Conservation (phyloP, 2,113 vertebrate genomes). For the Apistogramma diplotaenia region DNA sequence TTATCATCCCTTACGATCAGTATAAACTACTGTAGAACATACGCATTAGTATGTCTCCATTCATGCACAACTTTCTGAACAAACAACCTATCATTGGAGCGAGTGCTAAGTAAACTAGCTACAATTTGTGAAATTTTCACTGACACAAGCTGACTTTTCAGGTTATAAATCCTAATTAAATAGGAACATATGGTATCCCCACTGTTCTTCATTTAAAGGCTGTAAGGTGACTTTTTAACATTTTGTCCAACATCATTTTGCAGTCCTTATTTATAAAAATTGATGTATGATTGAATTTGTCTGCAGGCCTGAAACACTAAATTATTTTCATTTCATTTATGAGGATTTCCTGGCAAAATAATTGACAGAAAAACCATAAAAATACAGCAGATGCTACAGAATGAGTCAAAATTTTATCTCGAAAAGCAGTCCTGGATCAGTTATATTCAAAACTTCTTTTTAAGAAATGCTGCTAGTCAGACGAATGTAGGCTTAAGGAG, state of each 20-base stretch:
- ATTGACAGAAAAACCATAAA: not conserved
- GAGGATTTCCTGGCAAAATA: not conserved
- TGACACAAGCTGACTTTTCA: no score
- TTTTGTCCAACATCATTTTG: no score
- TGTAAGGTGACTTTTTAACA: no score
- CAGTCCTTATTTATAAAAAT: not conserved
- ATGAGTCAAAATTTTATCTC: not conserved
- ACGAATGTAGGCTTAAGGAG: not conserved
- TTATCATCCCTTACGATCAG: not conserved
- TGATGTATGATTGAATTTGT: not conserved
- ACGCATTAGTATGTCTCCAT: not conserved
- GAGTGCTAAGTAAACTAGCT: no score
- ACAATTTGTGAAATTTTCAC: no score
- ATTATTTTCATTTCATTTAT: not conserved
- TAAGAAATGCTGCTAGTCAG: not conserved
- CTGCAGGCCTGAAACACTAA: not conserved
- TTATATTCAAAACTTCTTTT: not conserved
- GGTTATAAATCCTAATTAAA: no score
- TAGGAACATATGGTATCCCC: no score
- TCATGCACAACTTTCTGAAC: no score
- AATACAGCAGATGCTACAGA: no score
- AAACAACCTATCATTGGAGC: no score
- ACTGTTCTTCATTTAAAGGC: no score
- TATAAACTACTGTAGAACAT: not conserved
- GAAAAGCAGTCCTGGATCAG: no score